phyloP scores from a whole-genome alignment of 2,888 invertebrate genomes.

The Dorcus hopei region DNA sequence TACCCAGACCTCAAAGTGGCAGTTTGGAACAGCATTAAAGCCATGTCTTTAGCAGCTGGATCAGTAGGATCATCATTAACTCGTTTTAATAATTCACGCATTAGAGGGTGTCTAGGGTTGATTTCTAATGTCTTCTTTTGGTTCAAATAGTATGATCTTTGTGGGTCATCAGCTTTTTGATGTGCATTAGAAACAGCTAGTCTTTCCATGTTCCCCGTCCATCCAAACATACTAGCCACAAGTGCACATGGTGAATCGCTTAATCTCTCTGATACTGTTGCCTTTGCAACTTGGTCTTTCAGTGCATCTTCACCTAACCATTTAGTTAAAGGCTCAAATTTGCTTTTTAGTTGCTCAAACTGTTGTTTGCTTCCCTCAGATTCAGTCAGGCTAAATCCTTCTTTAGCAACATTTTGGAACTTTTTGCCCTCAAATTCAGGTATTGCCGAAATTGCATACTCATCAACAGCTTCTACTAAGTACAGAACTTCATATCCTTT shows the following conservation, averaged over 20 bases:
- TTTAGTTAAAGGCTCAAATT: conserved; percentile 84
- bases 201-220: conserved; percentile 99
- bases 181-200: conserved; percentile 94
- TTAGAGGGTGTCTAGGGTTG: conserved; percentile 94
- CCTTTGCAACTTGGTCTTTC: conserved; percentile 75
- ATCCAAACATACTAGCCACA: conserved; percentile 94
- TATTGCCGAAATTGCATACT: conserved; percentile 92
- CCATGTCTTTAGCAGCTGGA: conserved; percentile 76
- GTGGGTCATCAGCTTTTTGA: conserved; percentile 90
- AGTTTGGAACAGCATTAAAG: conserved; percentile 85
- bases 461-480: conserved; percentile 95
- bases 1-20: conserved; percentile 94
- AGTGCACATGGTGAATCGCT: conserved; percentile 92
- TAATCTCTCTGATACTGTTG: conserved; percentile 81
- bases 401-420: conserved; percentile 99
- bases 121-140: conserved; percentile 97
- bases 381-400: conserved; percentile 86
- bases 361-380: conserved; percentile 67
- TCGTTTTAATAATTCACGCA: conserved; percentile 83
- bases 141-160: conserved; percentile 81
- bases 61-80: conserved; percentile 77
- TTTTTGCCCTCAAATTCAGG: conserved; percentile 99
- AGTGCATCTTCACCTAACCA: conserved; percentile 84
- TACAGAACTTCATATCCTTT: conserved; percentile 95
- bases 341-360: conserved; percentile 70